These are phyloP conservation scores for Falco naumanni DNA, from an alignment of 2,797 vertebrate species.

Conservation along the genomic window DNA sequence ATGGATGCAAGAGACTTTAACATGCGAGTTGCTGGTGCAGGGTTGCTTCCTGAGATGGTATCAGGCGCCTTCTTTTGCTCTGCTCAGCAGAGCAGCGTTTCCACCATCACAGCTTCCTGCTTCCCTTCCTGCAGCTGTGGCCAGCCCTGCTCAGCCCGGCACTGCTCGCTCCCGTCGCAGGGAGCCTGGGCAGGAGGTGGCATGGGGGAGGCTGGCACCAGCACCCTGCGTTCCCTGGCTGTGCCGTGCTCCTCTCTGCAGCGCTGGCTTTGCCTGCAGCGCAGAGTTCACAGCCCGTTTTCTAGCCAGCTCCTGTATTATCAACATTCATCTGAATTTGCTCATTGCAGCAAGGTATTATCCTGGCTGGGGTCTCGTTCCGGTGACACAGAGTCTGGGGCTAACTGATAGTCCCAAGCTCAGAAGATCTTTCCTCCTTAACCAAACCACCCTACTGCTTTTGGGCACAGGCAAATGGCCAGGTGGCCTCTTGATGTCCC, in stretches of 20 bases:
- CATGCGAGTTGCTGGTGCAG: accelerated
- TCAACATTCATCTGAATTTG: not conserved
- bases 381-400: not conserved
- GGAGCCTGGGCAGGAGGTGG: not conserved
- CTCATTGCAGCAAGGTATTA: not conserved
- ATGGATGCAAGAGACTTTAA: not conserved
- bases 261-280: not conserved
- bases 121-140: not conserved
- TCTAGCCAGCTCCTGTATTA: not conserved
- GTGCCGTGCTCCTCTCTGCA: not conserved
- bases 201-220: not conserved
- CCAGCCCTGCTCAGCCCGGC: not conserved
- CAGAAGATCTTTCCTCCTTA: not conserved
- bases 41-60: not conserved
- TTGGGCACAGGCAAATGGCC: accelerated
- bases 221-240: accelerated
- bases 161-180: not conserved
- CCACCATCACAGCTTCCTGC: not conserved
- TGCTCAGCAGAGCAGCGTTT: not conserved
- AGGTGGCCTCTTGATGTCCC: not conserved
- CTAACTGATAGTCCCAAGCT: not conserved
- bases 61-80: not conserved
- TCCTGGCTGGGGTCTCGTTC: not conserved
- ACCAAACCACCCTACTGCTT: not conserved
- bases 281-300: not conserved